A percentile compares a stretch with the other conserved stretches of the same genome.
These are phyloP conservation scores for Ceryle rudis DNA, from an alignment of 2,797 vertebrate genomes.

Conservation along the genomic window DNA sequence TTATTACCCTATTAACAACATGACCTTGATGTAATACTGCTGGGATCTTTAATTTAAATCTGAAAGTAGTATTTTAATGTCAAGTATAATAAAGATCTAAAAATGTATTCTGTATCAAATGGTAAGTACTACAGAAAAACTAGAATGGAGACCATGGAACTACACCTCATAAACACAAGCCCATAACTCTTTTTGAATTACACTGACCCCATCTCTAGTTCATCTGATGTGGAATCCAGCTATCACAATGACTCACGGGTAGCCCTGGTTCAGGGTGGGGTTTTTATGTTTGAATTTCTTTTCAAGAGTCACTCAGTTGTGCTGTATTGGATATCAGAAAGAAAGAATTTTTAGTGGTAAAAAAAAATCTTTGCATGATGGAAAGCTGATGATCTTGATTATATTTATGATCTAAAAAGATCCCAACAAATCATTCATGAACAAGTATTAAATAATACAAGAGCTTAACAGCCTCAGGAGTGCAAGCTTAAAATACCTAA, in stretches of 20 bases:
- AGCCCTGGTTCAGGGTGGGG: not conserved
- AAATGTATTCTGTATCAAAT: not conserved
- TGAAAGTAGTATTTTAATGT: not conserved
- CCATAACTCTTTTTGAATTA: not conserved
- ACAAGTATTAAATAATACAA: not conserved
- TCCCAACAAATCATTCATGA: not conserved
- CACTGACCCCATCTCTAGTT: not conserved
- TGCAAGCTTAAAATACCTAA: not conserved
- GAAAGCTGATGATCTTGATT: not conserved
- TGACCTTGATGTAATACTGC: not conserved
- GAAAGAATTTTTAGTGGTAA: not conserved
- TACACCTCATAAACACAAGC: not conserved
- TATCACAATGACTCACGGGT: not conserved
- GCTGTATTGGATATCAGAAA: not conserved
- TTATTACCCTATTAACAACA: not conserved
- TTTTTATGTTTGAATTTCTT: not conserved
- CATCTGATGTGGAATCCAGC: not conserved
- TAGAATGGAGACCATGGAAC: not conserved
- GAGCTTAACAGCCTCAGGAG: not conserved
- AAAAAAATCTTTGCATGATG: not conserved
- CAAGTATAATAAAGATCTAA: not conserved
- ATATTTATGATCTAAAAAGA: not conserved
- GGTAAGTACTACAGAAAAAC: not conserved
- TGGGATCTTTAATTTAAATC: not conserved
- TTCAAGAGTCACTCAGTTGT: not conserved